A percentile compares a stretch with the other conserved stretches of the same genome.
Evolutionary conservation across 2,888 invertebrate genomes (phyloP).

Genomic region (Scaptodrosophila latifasciaeformis): DNA sequence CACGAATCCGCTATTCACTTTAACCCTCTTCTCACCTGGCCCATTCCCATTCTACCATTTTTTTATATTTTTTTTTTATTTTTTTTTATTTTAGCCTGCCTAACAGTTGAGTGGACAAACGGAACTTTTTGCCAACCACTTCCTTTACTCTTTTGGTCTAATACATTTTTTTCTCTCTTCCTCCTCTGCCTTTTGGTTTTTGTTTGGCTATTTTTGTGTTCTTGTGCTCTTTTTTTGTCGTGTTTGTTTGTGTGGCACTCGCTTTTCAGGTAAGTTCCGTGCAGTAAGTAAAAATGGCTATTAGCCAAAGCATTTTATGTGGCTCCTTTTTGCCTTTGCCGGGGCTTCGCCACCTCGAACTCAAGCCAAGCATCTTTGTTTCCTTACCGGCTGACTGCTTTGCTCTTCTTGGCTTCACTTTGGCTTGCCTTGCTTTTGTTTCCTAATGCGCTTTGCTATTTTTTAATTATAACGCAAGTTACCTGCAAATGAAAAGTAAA

Average conservation of each 20-base stretch:
- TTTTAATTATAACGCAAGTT: constrained; percentile 68
- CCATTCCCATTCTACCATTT: not conserved
- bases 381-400: not conserved
- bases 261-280: constrained; percentile 48
- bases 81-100: not conserved
- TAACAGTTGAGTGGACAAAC: not conserved
- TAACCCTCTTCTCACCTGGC: constrained; percentile 24
- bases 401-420: constrained; percentile 7
- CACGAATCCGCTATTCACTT: constrained; percentile 37
- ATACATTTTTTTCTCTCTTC: not conserved
- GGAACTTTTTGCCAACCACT: constrained; percentile 31
- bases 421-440: constrained; percentile 39
- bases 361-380: not conserved
- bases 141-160: constrained; percentile 64
- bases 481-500: constrained; percentile 65
- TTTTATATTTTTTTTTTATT: no score
- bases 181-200: not conserved
- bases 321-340: constrained; percentile 56
- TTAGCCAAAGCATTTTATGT: constrained; percentile 65
- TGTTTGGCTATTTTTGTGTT: not conserved
- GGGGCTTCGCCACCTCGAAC: not conserved
- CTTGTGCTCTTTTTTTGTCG: not conserved
- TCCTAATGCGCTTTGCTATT: constrained; percentile 70
- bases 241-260: not conserved
- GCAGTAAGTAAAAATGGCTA: constrained; percentile 67